A percentile compares a stretch with the other conserved stretches of the same genome.
phyloP scores from a whole-genome alignment of 2,888 invertebrate species.

The Caenorhabditis sinica region DNA sequence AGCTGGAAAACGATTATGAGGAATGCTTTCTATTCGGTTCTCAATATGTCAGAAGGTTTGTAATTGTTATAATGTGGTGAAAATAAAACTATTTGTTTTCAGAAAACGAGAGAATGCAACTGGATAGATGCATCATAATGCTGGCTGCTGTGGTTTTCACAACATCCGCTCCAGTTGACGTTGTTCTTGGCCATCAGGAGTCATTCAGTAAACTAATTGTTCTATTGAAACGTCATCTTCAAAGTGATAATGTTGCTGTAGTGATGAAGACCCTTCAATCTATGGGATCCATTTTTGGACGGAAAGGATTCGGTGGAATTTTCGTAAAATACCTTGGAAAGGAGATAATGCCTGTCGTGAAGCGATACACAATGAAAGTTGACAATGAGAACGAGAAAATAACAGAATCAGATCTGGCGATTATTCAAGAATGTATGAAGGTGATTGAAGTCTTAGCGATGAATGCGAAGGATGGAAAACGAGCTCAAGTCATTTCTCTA shows the following conservation, averaged over 20 bases:
- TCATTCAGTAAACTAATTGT: conserved; percentile 65
- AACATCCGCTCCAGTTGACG: conserved; percentile 88
- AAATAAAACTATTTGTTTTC: conserved; percentile 26
- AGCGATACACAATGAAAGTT: conserved; percentile 23
- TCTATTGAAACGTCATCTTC: conserved; percentile 65
- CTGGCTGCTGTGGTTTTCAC: conserved; percentile 92
- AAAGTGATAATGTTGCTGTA: conserved; percentile 84
- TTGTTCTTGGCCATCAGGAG: conserved; percentile 71
- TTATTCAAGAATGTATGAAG: conserved; percentile 89
- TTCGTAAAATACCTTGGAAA: conserved; percentile 68
- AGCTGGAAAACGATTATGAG: conserved; percentile 91
- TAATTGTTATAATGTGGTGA: not conserved
- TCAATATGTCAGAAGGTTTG: conserved; percentile 88
- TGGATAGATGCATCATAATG: conserved; percentile 92
- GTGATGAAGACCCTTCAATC: conserved; percentile 90
- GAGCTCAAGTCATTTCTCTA: conserved; percentile 91
- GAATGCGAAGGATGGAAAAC: conserved; percentile 88
- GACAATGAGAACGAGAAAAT: conserved; percentile 46
- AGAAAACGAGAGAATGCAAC: conserved; percentile 63
- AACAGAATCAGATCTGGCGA: conserved; percentile 88
- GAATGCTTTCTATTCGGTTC: conserved; percentile 92
- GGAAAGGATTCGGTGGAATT: conserved; percentile 87
- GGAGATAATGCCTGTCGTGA: conserved; percentile 60
- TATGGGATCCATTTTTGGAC: conserved; percentile 89
- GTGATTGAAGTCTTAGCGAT: conserved; percentile 90